Evolutionary conservation across 2,888 invertebrate species (phyloP), one percentile per base, ranked within the genome.

Genomic region (Epirrhoe tristata): DNA sequence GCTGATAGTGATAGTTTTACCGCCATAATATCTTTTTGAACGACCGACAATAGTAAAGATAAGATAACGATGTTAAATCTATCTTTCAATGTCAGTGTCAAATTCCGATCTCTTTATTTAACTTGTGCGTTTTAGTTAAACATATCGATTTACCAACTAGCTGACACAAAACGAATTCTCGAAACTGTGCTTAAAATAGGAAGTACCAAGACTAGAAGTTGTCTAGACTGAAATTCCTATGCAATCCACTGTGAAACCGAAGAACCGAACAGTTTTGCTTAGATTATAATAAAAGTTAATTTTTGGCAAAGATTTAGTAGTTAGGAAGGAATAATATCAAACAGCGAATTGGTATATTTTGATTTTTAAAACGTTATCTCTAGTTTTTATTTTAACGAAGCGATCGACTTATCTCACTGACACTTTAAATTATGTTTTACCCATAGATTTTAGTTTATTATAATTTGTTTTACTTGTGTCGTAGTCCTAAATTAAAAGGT

Each of bases 21-120:
- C 55, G 39, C 14, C 43, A 54, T 58, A 43, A 54, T 10, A 52
- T 32, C 51, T 55, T 62, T 55, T 56, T 58, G 51, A 58, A 51
- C 17, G 12, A 12, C 14, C 14, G 50, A 48, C 46, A 66, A 39
- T 24, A 31, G 63, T 67, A 56, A 65, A 61, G 52, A 32, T 65
- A 63, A 56, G 52, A 32, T 65, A 63, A 56, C 61, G 64, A 57
- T 14, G 12, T 3, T 67, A 52, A n/a, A n/a, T n/a, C 50, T 66
- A 69, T 73, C 64, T 58, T 39, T 66, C 58, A 73, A 61, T 69
- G 69, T 58, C 66, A 67, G 57, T 58, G 36, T 10, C 17, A 51
- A 51, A 51, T 24, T 36, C 54, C 16, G 16, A 54, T 34, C 53
- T 32, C 6, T n/a, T 32, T 32, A 1, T 36, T 31, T 16, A 6